A percentile compares a stretch with the other conserved stretches of the same genome.
Conservation (phyloP, 2,888 invertebrate genomes). For the Conistra vaccinii region DNA sequence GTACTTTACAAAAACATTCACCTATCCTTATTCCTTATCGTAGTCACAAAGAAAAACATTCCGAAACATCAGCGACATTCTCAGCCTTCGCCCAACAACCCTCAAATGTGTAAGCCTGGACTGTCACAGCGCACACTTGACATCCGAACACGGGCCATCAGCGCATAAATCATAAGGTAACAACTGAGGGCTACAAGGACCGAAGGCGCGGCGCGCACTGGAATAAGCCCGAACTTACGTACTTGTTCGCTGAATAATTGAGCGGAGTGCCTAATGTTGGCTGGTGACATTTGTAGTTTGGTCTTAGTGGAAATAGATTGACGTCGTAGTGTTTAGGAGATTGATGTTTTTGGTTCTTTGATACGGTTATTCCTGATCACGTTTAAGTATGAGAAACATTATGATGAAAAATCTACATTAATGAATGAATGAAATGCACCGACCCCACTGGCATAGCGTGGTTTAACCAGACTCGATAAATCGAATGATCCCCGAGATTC, state of each 20-base stretch:
- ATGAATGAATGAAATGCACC: too few relatives aligned
- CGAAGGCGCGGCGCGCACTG: constrained; percentile 61
- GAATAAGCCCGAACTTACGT: constrained; percentile 44
- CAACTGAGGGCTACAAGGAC: constrained; percentile 58
- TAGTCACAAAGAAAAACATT: constrained; percentile 26
- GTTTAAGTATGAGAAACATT: not conserved
- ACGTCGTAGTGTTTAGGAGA: constrained; percentile 8
- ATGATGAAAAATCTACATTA: not conserved
- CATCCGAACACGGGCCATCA: constrained; percentile 60
- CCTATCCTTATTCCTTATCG: constrained; percentile 30
- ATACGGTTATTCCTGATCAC: not conserved
- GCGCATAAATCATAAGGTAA: constrained; percentile 65
- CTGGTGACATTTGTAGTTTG: constrained; percentile 36
- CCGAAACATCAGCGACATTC: constrained; percentile 52
- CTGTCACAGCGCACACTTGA: constrained; percentile 59
- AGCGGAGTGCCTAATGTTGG: constrained; percentile 48
- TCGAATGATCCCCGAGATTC: too few relatives aligned
- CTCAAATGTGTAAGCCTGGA: constrained; percentile 58
- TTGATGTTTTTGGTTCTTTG: not conserved
- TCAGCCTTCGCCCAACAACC: constrained; percentile 33
- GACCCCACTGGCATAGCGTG: too few relatives aligned
- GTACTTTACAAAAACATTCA: not conserved
- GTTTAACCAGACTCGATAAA: too few relatives aligned
- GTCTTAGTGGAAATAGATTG: constrained; percentile 42
- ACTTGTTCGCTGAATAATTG: constrained; percentile 65